These are phyloP conservation scores for Scelioninae gen. 2 DNA, from an alignment of 2,888 invertebrate genomes.

Conservation along the genomic window DNA sequence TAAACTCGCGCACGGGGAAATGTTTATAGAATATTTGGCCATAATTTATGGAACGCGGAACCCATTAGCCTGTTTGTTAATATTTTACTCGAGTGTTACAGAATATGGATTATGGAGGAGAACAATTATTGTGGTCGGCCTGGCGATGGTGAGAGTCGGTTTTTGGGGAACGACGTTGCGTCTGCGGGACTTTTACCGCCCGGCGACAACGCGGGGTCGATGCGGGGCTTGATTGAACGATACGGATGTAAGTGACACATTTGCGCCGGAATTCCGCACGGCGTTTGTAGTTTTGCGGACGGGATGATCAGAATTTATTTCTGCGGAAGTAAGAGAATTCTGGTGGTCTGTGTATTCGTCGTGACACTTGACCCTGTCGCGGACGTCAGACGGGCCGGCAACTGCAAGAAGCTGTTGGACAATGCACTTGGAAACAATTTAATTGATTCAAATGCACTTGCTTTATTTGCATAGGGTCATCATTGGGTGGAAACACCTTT, in stretches of 20 bases:
- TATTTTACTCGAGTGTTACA: slow-evolving; percentile 11
- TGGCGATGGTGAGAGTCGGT: not conserved
- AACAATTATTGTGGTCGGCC: not conserved
- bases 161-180: not conserved
- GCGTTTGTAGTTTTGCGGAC: not conserved
- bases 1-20: slow-evolving; percentile 23
- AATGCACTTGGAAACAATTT: no score
- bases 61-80: slow-evolving; percentile 22
- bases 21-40: slow-evolving; percentile 20
- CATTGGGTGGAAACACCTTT: no score
- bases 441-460: no score
- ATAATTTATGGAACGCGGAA: slow-evolving; percentile 18
- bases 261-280: not conserved
- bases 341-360: no score
- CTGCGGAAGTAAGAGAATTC: no score
- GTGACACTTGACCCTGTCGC: no score
- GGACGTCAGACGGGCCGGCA: no score
- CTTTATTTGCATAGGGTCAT: no score
- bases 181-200: not conserved
- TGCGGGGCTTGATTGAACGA: slow-evolving; percentile 7
- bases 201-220: not conserved
- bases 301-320: no score
- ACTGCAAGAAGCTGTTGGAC: no score
- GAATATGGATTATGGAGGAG: slow-evolving; percentile 1
- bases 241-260: not conserved